These are phyloP conservation scores for Sarcophaga subvicina DNA, from an alignment of 2,888 invertebrate genomes.

Conservation along the genomic window DNA sequence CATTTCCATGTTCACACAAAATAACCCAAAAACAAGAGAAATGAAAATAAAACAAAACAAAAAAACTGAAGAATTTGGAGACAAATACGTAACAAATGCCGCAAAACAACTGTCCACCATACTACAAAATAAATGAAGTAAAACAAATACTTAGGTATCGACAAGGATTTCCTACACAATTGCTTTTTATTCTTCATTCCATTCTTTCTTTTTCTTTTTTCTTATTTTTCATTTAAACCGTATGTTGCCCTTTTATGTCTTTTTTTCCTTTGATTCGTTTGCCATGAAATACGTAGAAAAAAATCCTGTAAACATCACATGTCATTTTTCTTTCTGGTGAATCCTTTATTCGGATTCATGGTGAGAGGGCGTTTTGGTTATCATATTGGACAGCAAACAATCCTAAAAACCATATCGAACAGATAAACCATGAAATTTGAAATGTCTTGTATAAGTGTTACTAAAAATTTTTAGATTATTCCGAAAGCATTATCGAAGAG, in stretches of 20 bases:
- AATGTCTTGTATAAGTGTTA: conserved; percentile 62
- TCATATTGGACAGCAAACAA: conserved; percentile 35
- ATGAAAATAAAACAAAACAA: neutral
- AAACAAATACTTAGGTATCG: conserved; percentile 34
- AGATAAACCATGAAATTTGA: conserved; percentile 66
- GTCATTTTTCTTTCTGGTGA: conserved; percentile 31
- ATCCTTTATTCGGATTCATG: neutral
- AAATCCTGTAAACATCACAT: conserved; percentile 35
- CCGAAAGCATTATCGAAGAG: conserved; percentile 23
- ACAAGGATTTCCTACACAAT: too few species aligned
- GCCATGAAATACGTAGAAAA: neutral
- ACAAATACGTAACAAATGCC: conserved; percentile 40
- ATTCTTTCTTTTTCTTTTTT: too few species aligned
- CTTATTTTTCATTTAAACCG: too few species aligned
- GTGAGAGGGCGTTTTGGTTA: neutral
- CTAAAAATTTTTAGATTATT: conserved; percentile 51
- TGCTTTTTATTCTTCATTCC: too few species aligned
- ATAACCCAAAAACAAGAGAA: conserved; percentile 29
- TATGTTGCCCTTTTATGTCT: neutral
- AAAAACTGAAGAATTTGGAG: conserved; percentile 2
- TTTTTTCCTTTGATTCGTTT: neutral
- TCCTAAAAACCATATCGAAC: conserved; percentile 50
- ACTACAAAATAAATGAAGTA: conserved; percentile 22
- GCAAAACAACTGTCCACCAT: conserved; percentile 52
- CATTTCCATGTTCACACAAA: conserved; percentile 55